Evolutionary conservation across 2,113 vertebrate species (phyloP), one percentile per base, ranked within the genome.

Genomic region (Peromyscus leucopus): DNA sequence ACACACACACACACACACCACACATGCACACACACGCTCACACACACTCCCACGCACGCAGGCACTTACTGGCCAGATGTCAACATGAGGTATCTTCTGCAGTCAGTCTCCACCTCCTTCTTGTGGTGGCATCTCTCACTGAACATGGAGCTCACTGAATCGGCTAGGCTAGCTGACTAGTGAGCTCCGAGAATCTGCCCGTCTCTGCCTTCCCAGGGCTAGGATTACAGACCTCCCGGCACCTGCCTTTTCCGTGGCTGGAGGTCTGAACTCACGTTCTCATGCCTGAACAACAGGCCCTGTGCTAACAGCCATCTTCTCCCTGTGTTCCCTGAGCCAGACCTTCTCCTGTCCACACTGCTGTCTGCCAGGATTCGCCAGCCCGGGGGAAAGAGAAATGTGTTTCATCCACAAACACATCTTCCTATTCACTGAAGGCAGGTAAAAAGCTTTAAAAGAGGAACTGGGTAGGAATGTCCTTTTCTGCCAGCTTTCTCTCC

Each of bases 361-460:
- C 24, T 83, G 51, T n/a, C 36, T 48, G 7, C 33, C 51, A 10
- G 26, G 80, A 2, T 79, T 89, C 69, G 22, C 7, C 48, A 59
- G 24, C 63, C 71, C 42, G 55, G 31, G 61, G 69, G 2, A 75
- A 82, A 71, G 22, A 26, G 5, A 74, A 61, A 9, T 93, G 26
- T 7, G 67, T 69, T 94, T 26, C 61, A 46, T 83, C n/a, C 19
- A 69, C 57, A 76, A 79, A 95, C 55, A 90, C 89, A 85, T 93
- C n/a, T 61, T 89, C 17, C 22, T 16, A n/a, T 28, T 86, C 93
- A 95, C 22, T 91, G 91, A 86, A 90, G 71, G 46, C 46, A 95
- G 48, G 57, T 16, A 65, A 33, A 75, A 46, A 39, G 36, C 78
- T 46, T 74, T 28, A 55, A 88, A 89, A 85, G 36, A 94, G 48